These are phyloP conservation scores for Thera obeliscata DNA, from an alignment of 2,888 invertebrate genomes.

Conservation along the genomic window DNA sequence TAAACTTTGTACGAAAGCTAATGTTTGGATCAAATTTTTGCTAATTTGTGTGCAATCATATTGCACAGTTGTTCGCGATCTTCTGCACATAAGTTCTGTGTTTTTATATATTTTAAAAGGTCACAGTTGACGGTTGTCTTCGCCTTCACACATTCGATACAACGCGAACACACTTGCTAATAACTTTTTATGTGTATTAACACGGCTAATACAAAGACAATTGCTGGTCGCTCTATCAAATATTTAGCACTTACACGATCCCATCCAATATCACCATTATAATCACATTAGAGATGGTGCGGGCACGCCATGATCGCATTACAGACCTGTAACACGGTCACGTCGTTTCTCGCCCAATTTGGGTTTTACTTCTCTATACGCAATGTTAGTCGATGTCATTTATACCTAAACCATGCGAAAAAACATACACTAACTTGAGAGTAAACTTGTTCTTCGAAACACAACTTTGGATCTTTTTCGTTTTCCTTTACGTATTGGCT, in stretches of 20 bases:
- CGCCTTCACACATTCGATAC: constrained; percentile 42
- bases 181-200: constrained; percentile 60
- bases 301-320: constrained; percentile 79
- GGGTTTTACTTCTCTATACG: constrained; percentile 55
- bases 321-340: constrained; percentile 80
- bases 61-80: no score
- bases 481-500: no score
- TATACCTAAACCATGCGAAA: constrained; percentile 63
- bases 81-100: no score
- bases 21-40: no score
- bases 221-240: constrained; percentile 76
- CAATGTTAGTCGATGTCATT: constrained; percentile 22
- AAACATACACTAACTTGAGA: no score
- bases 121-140: no score
- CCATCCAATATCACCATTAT: constrained; percentile 76
- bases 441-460: no score
- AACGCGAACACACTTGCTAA: constrained; percentile 45
- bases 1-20: no score
- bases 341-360: constrained; percentile 78
- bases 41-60: no score
- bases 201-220: constrained; percentile 66
- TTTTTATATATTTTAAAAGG: no score
- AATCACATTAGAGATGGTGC: constrained; percentile 77
- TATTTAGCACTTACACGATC: constrained; percentile 74
- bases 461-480: no score